Conservation (phyloP, 2,888 invertebrate genomes). For the Glyphotaelius pellucidus region DNA sequence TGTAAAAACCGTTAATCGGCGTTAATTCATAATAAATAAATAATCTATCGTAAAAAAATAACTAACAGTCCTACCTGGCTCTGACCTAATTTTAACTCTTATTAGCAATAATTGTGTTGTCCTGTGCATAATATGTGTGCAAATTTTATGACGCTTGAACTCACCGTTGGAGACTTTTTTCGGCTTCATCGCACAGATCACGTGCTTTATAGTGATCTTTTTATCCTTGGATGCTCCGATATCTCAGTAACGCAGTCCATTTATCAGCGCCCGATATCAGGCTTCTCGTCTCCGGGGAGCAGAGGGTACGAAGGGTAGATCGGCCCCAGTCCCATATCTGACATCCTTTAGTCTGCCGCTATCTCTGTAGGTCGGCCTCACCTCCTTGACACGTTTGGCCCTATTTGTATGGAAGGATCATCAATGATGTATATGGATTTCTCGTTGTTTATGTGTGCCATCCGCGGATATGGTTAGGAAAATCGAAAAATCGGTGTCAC, state of each 20-base stretch:
- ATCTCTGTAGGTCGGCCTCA: constrained; percentile 9
- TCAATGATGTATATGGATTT: neutral
- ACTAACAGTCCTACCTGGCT: neutral
- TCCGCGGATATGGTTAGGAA: neutral
- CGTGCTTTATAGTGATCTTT: neutral
- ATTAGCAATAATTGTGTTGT: neutral
- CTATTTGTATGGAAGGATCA: neutral
- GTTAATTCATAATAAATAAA: too few species aligned
- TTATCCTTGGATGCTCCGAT: neutral
- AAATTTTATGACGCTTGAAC: neutral
- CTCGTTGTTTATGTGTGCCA: neutral
- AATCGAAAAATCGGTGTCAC: neutral
- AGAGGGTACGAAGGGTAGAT: neutral
- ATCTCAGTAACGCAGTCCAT: neutral
- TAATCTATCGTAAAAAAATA: too few species aligned
- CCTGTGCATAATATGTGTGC: neutral
- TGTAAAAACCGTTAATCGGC: too few species aligned
- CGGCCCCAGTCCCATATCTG: neutral
- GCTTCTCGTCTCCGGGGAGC: neutral
- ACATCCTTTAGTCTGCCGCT: neutral
- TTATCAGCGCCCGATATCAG: constrained; percentile 1
- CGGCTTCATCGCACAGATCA: neutral
- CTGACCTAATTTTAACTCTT: neutral
- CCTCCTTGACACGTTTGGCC: neutral
- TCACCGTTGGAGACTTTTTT: neutral